phyloP scores from a whole-genome alignment of 2,797 vertebrate genomes.

The Sebastes minor region DNA sequence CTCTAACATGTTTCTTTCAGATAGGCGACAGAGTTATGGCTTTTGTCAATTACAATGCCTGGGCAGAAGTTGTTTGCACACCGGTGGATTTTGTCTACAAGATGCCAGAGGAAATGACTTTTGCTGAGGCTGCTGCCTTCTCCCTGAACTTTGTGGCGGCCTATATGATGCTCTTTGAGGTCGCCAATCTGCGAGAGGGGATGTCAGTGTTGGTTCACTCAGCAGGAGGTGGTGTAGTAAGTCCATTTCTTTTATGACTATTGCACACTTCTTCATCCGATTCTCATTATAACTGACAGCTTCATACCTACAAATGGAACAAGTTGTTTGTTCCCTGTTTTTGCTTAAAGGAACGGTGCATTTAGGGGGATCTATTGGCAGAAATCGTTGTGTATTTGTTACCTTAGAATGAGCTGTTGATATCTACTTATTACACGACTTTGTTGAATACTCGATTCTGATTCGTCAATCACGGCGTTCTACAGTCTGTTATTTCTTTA shows the following conservation, averaged over 20 bases:
- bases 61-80: constrained; percentile 98
- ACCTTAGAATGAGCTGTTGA: too few relatives aligned
- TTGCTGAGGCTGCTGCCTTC: constrained; percentile 94
- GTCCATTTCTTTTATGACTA: constrained; percentile 48
- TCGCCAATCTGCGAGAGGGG: constrained; percentile 94
- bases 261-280: not conserved
- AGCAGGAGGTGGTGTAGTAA: constrained; percentile 96
- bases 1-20: constrained; percentile 71
- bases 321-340: not conserved
- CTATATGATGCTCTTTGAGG: constrained; percentile 99
- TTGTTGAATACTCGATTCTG: too few relatives aligned
- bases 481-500: too few relatives aligned
- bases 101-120: constrained; percentile 97
- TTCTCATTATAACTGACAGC: not conserved
- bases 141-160: constrained; percentile 97
- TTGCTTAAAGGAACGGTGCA: not conserved
- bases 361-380: too few relatives aligned
- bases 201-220: constrained; percentile 99
- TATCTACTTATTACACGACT: too few relatives aligned
- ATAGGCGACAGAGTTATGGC: constrained; percentile 98
- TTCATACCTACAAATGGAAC: not conserved
- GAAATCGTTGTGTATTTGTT: too few relatives aligned
- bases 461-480: too few relatives aligned
- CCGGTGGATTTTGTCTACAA: constrained; percentile 94
- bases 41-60: constrained; percentile 96